A percentile compares a stretch with the other conserved stretches of the same genome.
Evolutionary conservation across 2,113 vertebrate genomes (phyloP).

Genomic region (Indicator maculatus): DNA sequence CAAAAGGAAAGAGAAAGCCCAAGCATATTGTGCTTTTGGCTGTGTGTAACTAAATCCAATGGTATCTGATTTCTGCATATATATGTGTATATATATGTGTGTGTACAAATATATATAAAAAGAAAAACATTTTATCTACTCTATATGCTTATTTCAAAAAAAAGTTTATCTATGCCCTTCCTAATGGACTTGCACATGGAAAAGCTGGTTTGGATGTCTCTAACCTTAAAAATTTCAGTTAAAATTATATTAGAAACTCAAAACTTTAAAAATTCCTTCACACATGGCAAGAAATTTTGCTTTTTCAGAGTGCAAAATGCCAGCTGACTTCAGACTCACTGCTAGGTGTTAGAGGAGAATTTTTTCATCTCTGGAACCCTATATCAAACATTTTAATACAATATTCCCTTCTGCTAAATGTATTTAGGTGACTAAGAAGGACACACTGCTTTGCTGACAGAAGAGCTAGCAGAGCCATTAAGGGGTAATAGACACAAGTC

Average conservation of each 20-base stretch:
- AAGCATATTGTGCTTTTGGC: neutral
- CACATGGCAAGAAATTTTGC: neutral
- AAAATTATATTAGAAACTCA: neutral
- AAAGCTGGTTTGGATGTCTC: neutral
- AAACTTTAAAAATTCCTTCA: neutral
- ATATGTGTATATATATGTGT: neutral
- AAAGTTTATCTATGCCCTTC: neutral
- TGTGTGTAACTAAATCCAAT: neutral
- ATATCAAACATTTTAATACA: neutral
- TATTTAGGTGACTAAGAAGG: neutral
- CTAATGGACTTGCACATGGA: neutral
- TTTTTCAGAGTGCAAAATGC: neutral
- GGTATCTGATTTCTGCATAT: neutral
- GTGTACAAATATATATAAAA: neutral
- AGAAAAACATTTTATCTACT: neutral
- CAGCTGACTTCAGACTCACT: neutral
- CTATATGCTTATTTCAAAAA: neutral
- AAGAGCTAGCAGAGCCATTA: neutral
- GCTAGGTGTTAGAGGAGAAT: neutral
- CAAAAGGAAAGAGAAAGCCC: neutral
- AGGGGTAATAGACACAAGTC: neutral
- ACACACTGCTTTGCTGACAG: neutral
- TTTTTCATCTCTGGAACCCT: neutral
- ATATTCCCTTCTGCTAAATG: neutral
- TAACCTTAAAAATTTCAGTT: neutral